These are phyloP conservation scores for Linnaemya tessellans DNA, from an alignment of 2,888 invertebrate genomes.

Conservation along the genomic window DNA sequence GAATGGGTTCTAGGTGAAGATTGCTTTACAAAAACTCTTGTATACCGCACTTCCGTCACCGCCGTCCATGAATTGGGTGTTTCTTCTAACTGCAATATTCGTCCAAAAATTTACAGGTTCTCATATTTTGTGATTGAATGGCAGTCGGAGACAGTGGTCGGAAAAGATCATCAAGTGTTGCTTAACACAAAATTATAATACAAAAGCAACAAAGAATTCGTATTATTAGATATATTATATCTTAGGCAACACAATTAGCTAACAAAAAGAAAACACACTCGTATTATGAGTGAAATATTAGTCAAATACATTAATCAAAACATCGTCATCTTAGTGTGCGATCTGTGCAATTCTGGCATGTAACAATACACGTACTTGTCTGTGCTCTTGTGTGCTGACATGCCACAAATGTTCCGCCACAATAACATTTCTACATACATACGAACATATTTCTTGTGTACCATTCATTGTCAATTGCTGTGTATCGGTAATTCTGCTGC, in stretches of 20 bases:
- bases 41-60: too few species aligned
- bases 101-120: too few species aligned
- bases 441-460: background rate
- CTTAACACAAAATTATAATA: slow-evolving; percentile 18
- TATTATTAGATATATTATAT: background rate
- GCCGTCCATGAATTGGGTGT: too few species aligned
- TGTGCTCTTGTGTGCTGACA: slow-evolving; percentile 13
- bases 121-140: too few species aligned
- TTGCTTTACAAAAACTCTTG: too few species aligned
- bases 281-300: background rate
- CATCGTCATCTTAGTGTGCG: slow-evolving; percentile 52
- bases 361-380: background rate
- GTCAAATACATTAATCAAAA: slow-evolving; percentile 49
- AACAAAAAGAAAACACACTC: background rate
- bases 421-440: background rate
- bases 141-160: background rate
- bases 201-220: background rate
- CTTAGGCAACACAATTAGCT: background rate
- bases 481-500: slow-evolving; percentile 4
- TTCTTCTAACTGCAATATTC: too few species aligned
- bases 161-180: background rate
- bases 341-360: slow-evolving; percentile 41
- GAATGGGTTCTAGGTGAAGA: too few species aligned
- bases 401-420: slow-evolving; percentile 35
- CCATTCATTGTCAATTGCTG: slow-evolving; percentile 56